A percentile compares a stretch with the other conserved stretches of the same genome.
phyloP scores from a whole-genome alignment of 2,797 vertebrate genomes.

The Macropodus opercularis region DNA sequence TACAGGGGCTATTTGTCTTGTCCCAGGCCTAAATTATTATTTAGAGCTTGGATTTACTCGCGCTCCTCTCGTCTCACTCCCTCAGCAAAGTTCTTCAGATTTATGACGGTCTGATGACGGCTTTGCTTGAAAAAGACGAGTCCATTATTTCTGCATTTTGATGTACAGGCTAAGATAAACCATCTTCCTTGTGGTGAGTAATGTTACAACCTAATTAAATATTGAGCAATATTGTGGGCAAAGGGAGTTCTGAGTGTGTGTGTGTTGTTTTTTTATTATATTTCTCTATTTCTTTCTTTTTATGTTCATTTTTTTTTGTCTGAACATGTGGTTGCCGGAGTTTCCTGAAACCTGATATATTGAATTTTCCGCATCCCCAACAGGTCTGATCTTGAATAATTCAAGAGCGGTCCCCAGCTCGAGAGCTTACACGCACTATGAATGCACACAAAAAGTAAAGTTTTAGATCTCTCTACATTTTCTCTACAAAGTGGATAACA shows the following conservation, averaged over 20 bases:
- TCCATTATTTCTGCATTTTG: slow-evolving; percentile 22
- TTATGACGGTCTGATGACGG: slow-evolving; percentile 24
- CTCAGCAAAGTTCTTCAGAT: slow-evolving; percentile 22
- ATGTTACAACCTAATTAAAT: slow-evolving; percentile 39
- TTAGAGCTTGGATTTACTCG: slow-evolving; percentile 35
- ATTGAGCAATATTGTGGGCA: slow-evolving; percentile 27
- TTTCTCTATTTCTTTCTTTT: slow-evolving; percentile 40
- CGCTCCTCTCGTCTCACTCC: slow-evolving; percentile 8
- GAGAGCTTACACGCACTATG: slow-evolving; percentile 44
- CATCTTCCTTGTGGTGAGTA: slow-evolving; percentile 5
- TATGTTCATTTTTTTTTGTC: slow-evolving; percentile 39
- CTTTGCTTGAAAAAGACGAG: slow-evolving; percentile 35
- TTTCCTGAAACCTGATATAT: slow-evolving; percentile 73
- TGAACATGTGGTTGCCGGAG: slow-evolving; percentile 31
- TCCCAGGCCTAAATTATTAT: slow-evolving; percentile 30
- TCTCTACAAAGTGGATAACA: slow-evolving; percentile 66
- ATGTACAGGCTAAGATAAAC: slow-evolving; percentile 8
- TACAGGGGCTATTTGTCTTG: slow-evolving; percentile 34
- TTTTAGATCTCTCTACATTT: slow-evolving; percentile 57
- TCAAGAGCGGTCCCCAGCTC: slow-evolving; percentile 54
- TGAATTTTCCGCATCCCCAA: slow-evolving; percentile 65
- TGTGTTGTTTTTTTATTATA: slow-evolving; percentile 33
- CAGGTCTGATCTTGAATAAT: slow-evolving; percentile 74
- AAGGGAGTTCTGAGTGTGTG: slow-evolving; percentile 13
- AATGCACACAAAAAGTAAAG: slow-evolving; percentile 54